Base-by-base conservation (phyloP, 2,113 vertebrate species). In the Malurus cyaneus region DNA sequence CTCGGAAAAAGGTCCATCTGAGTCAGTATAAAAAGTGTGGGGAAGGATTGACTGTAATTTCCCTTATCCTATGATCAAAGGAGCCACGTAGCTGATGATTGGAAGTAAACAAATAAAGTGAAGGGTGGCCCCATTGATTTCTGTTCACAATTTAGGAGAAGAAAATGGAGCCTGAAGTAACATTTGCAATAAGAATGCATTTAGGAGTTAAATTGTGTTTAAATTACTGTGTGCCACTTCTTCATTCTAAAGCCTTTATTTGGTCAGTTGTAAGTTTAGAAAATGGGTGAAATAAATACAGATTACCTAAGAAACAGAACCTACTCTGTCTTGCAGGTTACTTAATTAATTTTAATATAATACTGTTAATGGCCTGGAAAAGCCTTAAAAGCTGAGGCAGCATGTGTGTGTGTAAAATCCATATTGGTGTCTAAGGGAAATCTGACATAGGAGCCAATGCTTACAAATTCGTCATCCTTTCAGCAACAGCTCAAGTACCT, bases 61-160 rank as follows among this genome's bases (percentile, higher is more conserved):
- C 41, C 6, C 6, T 67, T 76, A 18, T 20, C 24, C 0, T 1
- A 1, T 6, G 18, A 21, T 25, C 2, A 3, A 71, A 67, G 62
- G 41, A 86, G 42, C 44, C 31, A 15, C 0, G 0, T 6, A 74
- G 24, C 61, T 89, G 66, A 25, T 72, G 50, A 77, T 46, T 65
- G 34, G 32, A 85, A 85, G 29, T 24, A n/a, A 79, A 79, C 52
- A 77, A 73, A 50, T 61, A 23, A 84, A 91, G 31, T 26, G 5
- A 62, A 76, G 26, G 26, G 50, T 85, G 70, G 25, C 15, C 14
- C 6, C 31, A 8, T 1, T 69, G 32, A 18, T 61, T 89, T 83
- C 70, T 65, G 4, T 78, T 85, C 74, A 64, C 41, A 46, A 6
- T 2, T 3, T 10, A 60, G 60, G 26, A 66, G 42, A 59, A 80